Evolutionary conservation across 2,888 invertebrate genomes (phyloP), one percentile per base, ranked within the genome.

Genomic region (Cephalotes varians): DNA sequence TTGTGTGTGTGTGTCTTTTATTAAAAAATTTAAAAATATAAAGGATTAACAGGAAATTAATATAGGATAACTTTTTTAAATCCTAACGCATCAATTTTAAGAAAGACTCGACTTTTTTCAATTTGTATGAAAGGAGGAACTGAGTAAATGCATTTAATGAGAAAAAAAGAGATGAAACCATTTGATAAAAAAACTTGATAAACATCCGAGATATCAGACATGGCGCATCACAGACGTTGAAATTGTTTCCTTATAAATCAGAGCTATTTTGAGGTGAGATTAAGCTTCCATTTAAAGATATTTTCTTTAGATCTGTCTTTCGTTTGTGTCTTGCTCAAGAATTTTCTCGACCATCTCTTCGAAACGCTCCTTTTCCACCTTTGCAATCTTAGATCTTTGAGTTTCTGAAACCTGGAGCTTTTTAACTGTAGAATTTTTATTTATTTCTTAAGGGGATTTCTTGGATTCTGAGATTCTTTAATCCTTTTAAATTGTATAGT

Each of bases 121-220:
- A 18, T 15, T 40, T 47, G 18, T 51, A 12, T 21, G 21, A 44
- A 40, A 64, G 5, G 6, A 21, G 37, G 0, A 51, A 15, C n/a
- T 56, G 12, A 77, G 49, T 76, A 76, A 76, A 67, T 69, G 6
- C 6, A 15, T 44, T 77, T 25, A 31, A 49, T 28, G 9, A 54
- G n/a, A 51, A 49, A 64, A 51, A 7, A 4, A 10, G 21, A 1
- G 1, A 54, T 44, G 18, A 47, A 56, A 31, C 25, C 12, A 34
- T 69, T 31, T 28, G 44, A 58, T 69, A 69, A 54, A 69, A 62
- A 69, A 77, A 21, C 69, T 34, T 44, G 40, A 77, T 77, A 69
- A 77, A 79, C 31, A 44, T 47, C 44, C 3, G 31, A 51, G 18
- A 10, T 21, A 40, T 69, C 31, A 56, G 31, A 44, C 51, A 21